Evolutionary conservation across 2,888 invertebrate species (phyloP).

Genomic region (Suillia variegata): DNA sequence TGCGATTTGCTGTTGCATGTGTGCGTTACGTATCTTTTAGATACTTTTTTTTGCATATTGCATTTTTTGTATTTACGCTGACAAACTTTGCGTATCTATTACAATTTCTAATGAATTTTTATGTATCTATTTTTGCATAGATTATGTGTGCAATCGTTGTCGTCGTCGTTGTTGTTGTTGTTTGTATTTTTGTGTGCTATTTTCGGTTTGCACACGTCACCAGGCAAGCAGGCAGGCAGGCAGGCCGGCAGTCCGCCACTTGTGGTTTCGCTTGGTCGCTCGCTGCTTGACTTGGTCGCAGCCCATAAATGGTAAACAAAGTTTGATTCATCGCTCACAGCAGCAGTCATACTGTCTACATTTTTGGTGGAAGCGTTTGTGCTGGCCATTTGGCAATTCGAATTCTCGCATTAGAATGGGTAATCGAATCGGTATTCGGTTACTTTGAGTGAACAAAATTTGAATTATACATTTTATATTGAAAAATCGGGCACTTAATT

Average conservation of each 20-base stretch:
- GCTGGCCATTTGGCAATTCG: too few species aligned
- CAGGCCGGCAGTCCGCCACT: too few species aligned
- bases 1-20: too few species aligned
- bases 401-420: too few species aligned
- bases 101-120: not conserved
- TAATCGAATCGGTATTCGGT: too few species aligned
- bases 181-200: not conserved
- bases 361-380: not conserved
- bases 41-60: too few species aligned
- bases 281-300: not conserved
- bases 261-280: not conserved
- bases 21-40: too few species aligned
- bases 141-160: not conserved
- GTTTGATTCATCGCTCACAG: constrained; percentile 13
- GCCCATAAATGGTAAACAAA: constrained; percentile 14
- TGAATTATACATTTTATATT: too few species aligned
- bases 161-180: constrained; percentile 13
- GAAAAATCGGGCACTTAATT: too few species aligned
- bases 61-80: too few species aligned
- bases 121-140: not conserved
- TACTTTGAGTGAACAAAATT: too few species aligned
- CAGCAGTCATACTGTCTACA: constrained; percentile 14
- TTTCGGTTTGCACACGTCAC: constrained; percentile 4
- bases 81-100: not conserved
- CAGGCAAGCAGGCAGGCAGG: too few species aligned